Evolutionary conservation across 23 tunicate species (phyloP), one percentile per base, ranked within the genome.

Genomic region (Pegea sp.): DNA sequence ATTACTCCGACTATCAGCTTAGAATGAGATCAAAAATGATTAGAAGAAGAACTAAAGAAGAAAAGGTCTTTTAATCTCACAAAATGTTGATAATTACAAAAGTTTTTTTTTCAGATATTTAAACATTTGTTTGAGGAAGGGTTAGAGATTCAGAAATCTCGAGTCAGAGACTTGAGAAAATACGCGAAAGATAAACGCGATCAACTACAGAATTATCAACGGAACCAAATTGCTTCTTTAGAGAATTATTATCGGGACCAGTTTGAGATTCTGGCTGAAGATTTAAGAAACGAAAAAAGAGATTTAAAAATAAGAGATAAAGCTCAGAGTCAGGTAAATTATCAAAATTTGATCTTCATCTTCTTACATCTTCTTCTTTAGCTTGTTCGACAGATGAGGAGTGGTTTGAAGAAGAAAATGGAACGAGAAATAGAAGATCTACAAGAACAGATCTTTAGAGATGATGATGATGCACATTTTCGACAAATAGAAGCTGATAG

Each of bases 401-500:
- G 44, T 8, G 95, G 95, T 29, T 60, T 84, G 48, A 70, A 84
- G 1, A 58, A 68, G 42, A 84, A 84, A 67, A 84, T 84, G 95
- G 95, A 73, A 53, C 62, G 60, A 22, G 95, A 84, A 44, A 63
- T 84, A 21, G 34, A 27, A 19, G 54, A 58, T 24, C 67, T 84
- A 13, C 95, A 84, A 56, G 84, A 84, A 44, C 59, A 54, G 56
- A 84, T 84, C n/a, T 61, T 63, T 2, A 65, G 95, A 24, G 95
- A 84, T 62, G 95, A 84, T 59, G 95, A 84, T 20, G 95, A 84
- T 33, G 48, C 71, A 44, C 69, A 72, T 58, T 84, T 61, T 46
- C 57, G 95, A 24, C 84, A 84, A 53, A 28, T 84, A n/a, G 95
- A 84, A 43, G 95, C 95, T 16, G 95, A 84, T 65, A 65, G 95